Conservation (phyloP, 2,113 vertebrate genomes). For the Gasterosteus nipponicus region DNA sequence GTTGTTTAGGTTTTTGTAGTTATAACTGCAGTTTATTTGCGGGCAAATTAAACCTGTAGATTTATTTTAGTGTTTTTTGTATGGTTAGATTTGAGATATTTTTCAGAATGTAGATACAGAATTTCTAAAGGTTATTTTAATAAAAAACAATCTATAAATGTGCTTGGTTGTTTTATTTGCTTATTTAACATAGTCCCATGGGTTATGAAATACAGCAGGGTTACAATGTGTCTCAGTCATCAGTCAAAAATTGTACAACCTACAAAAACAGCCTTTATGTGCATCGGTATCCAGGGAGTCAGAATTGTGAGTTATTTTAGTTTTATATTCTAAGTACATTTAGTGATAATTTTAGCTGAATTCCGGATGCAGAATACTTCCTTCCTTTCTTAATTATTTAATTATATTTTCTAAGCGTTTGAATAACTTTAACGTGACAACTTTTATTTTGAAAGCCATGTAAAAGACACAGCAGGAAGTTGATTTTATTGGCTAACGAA, state of each 20-base stretch:
- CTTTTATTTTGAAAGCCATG: slow-evolving; percentile 64
- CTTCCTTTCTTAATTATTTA: no score
- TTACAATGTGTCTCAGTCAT: background rate
- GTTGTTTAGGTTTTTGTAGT: background rate
- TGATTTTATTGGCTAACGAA: slow-evolving; percentile 27
- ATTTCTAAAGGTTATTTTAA: slow-evolving; percentile 43
- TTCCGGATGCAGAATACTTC: background rate
- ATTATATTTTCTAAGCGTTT: background rate
- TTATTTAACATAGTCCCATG: background rate
- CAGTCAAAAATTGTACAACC: background rate
- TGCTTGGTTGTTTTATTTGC: background rate
- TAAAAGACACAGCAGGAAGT: background rate
- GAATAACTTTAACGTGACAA: background rate
- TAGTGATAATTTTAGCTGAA: background rate
- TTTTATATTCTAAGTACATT: background rate
- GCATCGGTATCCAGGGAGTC: background rate
- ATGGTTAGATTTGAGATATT: slow-evolving; percentile 33
- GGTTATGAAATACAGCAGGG: background rate
- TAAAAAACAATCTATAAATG: slow-evolving; percentile 8
- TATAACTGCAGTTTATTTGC: slow-evolving; percentile 69
- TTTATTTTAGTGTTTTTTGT: slow-evolving; percentile 15
- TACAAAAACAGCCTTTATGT: background rate
- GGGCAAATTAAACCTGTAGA: slow-evolving; percentile 69
- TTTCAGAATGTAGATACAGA: slow-evolving; percentile 32
- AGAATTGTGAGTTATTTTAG: background rate